phyloP scores from a whole-genome alignment of 1,140 invertebrate genomes.

The Artemia franciscana region DNA sequence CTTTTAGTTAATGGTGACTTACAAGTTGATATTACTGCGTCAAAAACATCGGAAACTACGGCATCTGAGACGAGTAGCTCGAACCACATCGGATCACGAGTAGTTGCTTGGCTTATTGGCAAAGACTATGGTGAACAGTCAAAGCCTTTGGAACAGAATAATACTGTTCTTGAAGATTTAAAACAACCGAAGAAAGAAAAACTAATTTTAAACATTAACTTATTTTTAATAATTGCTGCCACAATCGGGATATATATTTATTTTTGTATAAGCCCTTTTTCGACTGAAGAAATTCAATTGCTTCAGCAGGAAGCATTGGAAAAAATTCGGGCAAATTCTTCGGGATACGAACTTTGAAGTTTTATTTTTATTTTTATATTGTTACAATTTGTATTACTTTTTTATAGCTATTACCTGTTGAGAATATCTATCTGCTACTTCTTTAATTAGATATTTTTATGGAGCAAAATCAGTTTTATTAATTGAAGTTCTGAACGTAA shows the following conservation, averaged over 20 bases:
- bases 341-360: no score
- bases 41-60: background rate
- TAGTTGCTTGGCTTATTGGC: background rate
- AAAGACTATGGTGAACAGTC: background rate
- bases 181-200: background rate
- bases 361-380: no score
- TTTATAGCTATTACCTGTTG: no score
- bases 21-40: background rate
- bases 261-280: background rate
- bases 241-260: slow-evolving; percentile 5
- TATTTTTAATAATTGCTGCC: background rate
- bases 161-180: background rate
- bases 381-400: no score
- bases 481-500: no score
- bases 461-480: no score
- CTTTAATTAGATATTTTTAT: no score
- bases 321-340: slow-evolving; percentile 1
- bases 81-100: background rate
- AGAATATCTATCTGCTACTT: no score
- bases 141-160: background rate
- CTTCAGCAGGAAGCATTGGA: background rate
- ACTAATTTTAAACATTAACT: background rate
- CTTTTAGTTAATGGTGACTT: background rate
- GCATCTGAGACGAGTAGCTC: background rate
- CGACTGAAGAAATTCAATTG: background rate